Percentiles rank a stretch among this genome's conserved stretches.
Conservation (phyloP, 1,140 invertebrate genomes). For the Bradysia coprophila region DNA sequence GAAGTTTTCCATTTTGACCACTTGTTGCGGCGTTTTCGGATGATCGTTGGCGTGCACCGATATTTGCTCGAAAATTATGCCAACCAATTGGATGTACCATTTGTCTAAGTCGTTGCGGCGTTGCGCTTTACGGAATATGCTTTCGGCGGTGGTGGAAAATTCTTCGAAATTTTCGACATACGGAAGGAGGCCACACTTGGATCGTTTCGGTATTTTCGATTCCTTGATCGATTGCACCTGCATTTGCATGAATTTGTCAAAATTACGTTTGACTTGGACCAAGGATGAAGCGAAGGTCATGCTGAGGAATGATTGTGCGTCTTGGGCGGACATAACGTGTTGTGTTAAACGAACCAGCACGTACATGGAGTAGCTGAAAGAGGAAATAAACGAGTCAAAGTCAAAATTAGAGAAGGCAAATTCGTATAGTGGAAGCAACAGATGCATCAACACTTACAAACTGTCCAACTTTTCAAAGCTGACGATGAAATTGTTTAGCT, state of each 20-base stretch:
- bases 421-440: no score
- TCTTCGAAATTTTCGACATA: slow-evolving; percentile 87
- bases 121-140: slow-evolving; percentile 71
- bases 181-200: slow-evolving; percentile 79
- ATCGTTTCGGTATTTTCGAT: slow-evolving; percentile 45
- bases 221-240: slow-evolving; percentile 73
- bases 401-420: background rate
- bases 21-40: slow-evolving; percentile 83
- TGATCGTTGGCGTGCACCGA: slow-evolving; percentile 65
- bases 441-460: slow-evolving; percentile 42
- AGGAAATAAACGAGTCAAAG: slow-evolving; percentile 5
- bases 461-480: slow-evolving; percentile 75
- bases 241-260: slow-evolving; percentile 82
- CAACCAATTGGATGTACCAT: slow-evolving; percentile 75
- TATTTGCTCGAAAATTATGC: slow-evolving; percentile 75
- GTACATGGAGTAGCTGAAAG: slow-evolving; percentile 75
- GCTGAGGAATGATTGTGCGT: slow-evolving; percentile 78
- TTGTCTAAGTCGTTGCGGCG: slow-evolving; percentile 90
- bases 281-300: slow-evolving; percentile 76
- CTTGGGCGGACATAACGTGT: slow-evolving; percentile 79
- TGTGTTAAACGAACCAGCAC: slow-evolving; percentile 74
- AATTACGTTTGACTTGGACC: slow-evolving; percentile 85
- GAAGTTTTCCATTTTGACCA: slow-evolving; percentile 95
- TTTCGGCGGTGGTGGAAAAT: slow-evolving; percentile 73
- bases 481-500: slow-evolving; percentile 67